These are phyloP conservation scores for Lontra canadensis DNA, from an alignment of 2,113 vertebrate genomes.

Conservation along the genomic window DNA sequence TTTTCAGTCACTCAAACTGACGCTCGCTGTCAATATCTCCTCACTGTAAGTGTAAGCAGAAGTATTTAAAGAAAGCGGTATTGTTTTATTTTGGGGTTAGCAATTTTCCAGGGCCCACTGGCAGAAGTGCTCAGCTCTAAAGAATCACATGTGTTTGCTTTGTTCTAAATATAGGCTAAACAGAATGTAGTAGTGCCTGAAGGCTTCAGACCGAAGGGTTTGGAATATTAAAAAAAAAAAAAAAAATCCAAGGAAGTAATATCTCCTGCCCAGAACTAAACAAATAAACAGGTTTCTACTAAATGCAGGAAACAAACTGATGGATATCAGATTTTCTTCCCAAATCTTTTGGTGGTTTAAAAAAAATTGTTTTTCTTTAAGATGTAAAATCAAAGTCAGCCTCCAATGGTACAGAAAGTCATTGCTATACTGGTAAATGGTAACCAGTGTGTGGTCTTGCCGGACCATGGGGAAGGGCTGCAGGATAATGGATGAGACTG, in stretches of 20 bases:
- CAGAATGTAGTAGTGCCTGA: conserved; percentile 39
- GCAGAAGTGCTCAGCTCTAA: conserved; percentile 70
- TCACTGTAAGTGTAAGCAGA: conserved; percentile 75
- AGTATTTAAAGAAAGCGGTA: conserved; percentile 77
- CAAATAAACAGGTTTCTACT: conserved; percentile 59
- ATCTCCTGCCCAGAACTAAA: conserved; percentile 61
- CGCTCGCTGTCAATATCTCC: conserved; percentile 74
- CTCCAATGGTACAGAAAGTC: not conserved
- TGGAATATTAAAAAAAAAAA: conserved; percentile 59
- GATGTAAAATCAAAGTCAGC: conserved; percentile 48
- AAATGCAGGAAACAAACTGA: conserved; percentile 49
- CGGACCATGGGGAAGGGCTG: not conserved
- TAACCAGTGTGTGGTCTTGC: conserved; percentile 67
- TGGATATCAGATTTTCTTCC: conserved; percentile 67
- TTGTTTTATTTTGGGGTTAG: conserved; percentile 81
- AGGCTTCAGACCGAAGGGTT: conserved; percentile 61
- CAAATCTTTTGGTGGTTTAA: conserved; percentile 54
- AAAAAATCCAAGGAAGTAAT: conserved; percentile 47
- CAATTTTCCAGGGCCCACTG: conserved; percentile 76
- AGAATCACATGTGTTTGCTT: conserved; percentile 73
- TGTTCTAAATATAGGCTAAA: conserved; percentile 77
- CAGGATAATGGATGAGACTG: not conserved
- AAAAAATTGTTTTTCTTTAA: conserved; percentile 22
- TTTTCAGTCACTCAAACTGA: conserved; percentile 80
- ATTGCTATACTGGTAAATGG: not conserved